Evolutionary conservation across 2,888 invertebrate species (phyloP).

Genomic region (Protophormia terraenovae): DNA sequence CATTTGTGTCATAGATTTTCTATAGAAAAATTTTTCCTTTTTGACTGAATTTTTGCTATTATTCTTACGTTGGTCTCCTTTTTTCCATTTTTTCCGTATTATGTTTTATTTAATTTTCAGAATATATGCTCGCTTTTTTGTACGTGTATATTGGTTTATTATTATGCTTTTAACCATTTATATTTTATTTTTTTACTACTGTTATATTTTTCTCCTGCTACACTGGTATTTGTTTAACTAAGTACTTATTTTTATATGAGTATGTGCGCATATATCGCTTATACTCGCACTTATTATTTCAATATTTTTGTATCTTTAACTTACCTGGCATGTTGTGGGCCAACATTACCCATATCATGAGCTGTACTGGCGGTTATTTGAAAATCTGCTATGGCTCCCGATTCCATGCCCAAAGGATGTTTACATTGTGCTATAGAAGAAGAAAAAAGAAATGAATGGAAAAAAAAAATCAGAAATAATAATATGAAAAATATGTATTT

Average conservation of each 20-base stretch:
- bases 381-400: conserved; percentile 88
- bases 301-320: conserved; percentile 68
- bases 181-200: not conserved
- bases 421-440: conserved; percentile 82
- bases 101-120: not conserved
- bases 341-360: conserved; percentile 90
- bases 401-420: conserved; percentile 90
- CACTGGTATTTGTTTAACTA: conserved; percentile 44
- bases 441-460: not conserved
- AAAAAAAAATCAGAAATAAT: conserved; percentile 21
- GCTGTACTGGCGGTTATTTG: conserved; percentile 91
- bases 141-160: conserved; percentile 21
- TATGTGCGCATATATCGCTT: not conserved
- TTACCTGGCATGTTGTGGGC: conserved; percentile 91
- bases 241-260: not conserved
- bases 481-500: conserved; percentile 28
- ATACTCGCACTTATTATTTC: conserved; percentile 16
- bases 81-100: not conserved
- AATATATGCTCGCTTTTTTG: not conserved
- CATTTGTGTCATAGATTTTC: not conserved
- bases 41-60: not conserved
- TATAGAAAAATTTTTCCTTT: not conserved
- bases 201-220: not conserved
- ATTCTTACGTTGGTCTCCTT: not conserved
- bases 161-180: conserved; percentile 32